A percentile compares a stretch with the other conserved stretches of the same genome.
These are phyloP conservation scores for Cheilinus undulatus DNA, from an alignment of 2,113 vertebrate species.

Conservation along the genomic window DNA sequence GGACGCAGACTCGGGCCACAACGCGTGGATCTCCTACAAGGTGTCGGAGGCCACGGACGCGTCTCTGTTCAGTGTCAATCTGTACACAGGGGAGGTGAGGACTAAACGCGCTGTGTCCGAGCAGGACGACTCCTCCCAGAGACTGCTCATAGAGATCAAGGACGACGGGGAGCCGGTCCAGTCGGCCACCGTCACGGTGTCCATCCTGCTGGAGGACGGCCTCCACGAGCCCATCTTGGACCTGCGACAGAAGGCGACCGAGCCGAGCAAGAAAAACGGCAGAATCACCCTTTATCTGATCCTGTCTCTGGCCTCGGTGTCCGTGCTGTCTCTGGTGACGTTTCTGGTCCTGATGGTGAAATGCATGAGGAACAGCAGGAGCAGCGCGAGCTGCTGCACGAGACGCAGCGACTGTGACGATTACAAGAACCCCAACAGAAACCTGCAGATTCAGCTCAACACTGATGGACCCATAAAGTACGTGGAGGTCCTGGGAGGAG, in stretches of 20 bases:
- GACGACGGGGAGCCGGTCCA: slow-evolving; percentile 89
- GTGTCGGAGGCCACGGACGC: slow-evolving; percentile 82
- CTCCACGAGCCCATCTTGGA: slow-evolving; percentile 69
- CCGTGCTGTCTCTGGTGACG: slow-evolving; percentile 68
- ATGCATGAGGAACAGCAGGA: slow-evolving; percentile 60
- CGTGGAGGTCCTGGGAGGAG: slow-evolving; percentile 90
- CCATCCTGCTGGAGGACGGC: slow-evolving; percentile 70
- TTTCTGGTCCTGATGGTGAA: slow-evolving; percentile 67
- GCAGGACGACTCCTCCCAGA: slow-evolving; percentile 83
- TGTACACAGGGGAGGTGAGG: slow-evolving; percentile 89
- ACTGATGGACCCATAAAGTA: slow-evolving; percentile 91
- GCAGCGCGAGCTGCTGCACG: slow-evolving; percentile 78
- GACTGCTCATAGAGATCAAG: slow-evolving; percentile 84
- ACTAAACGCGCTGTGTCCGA: slow-evolving; percentile 84
- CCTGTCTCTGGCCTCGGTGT: slow-evolving; percentile 81
- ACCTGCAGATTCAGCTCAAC: slow-evolving; percentile 87
- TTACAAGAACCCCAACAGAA: slow-evolving; percentile 88
- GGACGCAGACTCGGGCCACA: slow-evolving; percentile 89
- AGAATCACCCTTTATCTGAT: slow-evolving; percentile 89
- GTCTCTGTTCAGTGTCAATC: background rate
- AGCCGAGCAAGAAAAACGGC: slow-evolving; percentile 58
- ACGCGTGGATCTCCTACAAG: slow-evolving; percentile 89
- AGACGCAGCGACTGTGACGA: slow-evolving; percentile 61
- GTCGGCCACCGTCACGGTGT: slow-evolving; percentile 84
- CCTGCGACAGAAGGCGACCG: slow-evolving; percentile 45